Percentiles rank a stretch among this genome's conserved stretches.
phyloP scores from a whole-genome alignment of 2,797 vertebrate species.

The Thamnophis elegans region DNA sequence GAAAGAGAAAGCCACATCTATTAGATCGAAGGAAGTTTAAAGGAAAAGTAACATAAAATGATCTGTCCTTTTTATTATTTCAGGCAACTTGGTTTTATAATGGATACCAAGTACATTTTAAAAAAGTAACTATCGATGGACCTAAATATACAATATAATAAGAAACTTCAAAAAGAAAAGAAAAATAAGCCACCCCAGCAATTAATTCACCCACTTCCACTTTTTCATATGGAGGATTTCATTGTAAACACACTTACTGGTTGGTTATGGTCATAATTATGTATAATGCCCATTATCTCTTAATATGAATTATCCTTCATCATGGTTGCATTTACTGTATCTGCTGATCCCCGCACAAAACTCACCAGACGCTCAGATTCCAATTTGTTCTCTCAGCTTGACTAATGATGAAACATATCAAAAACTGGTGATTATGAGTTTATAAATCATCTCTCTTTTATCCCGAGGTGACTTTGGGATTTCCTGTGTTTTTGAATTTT shows the following conservation, averaged over 20 bases:
- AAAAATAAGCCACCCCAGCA: conserved; percentile 46
- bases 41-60: conserved; percentile 22
- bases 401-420: conserved; percentile 68
- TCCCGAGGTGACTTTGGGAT: conserved; percentile 56
- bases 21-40: neutral
- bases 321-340: conserved; percentile 61
- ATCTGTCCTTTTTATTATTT: conserved; percentile 35
- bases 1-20: neutral
- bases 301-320: conserved; percentile 65
- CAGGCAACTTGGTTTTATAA: neutral
- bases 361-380: conserved; percentile 57
- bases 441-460: conserved; percentile 62
- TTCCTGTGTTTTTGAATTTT: conserved; percentile 49
- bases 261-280: conserved; percentile 48
- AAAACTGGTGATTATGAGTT: conserved; percentile 63
- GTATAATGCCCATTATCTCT: conserved; percentile 57
- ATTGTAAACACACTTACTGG: conserved; percentile 58
- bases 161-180: conserved; percentile 12
- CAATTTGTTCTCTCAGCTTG: conserved; percentile 71
- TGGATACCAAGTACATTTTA: neutral
- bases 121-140: neutral
- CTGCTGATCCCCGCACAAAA: conserved; percentile 58
- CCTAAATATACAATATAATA: conserved; percentile 30
- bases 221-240: conserved; percentile 51
- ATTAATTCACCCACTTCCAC: conserved; percentile 58